These are phyloP conservation scores for Dexiosoma caninum DNA, from an alignment of 2,888 invertebrate species.

Conservation along the genomic window DNA sequence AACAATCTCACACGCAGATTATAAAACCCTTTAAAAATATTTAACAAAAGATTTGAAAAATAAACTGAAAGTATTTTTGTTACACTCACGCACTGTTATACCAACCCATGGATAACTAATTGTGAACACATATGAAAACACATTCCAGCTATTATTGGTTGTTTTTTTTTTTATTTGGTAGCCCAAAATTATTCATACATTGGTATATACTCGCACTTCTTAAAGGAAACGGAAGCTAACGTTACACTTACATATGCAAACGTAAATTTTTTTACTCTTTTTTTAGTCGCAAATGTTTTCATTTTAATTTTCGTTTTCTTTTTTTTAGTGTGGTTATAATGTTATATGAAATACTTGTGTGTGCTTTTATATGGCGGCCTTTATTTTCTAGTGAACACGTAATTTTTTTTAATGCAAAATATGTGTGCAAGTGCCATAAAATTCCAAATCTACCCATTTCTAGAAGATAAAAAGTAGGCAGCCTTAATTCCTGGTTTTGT, in stretches of 20 bases:
- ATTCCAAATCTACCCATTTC: conserved; percentile 32
- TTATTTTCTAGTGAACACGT: conserved; percentile 29
- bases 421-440: conserved; percentile 52
- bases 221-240: conserved; percentile 53
- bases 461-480: neutral
- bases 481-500: neutral
- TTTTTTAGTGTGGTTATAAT: conserved; percentile 22
- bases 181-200: neutral
- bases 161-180: conserved; percentile 23
- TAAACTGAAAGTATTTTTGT: conserved; percentile 18
- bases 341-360: conserved; percentile 14
- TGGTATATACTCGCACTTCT: conserved; percentile 3
- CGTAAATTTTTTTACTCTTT: too few species aligned
- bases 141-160: conserved; percentile 34
- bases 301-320: neutral
- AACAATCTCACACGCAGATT: neutral
- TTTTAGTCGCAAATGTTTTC: conserved; percentile 15
- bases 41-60: conserved; percentile 28
- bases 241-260: too few species aligned
- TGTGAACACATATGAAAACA: neutral
- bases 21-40: neutral
- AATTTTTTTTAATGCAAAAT: conserved; percentile 56
- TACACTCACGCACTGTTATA: neutral
- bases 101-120: neutral
- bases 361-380: neutral